Evolutionary conservation across 2,797 vertebrate genomes (phyloP).

Genomic region (Paramormyrops hopkinsi): DNA sequence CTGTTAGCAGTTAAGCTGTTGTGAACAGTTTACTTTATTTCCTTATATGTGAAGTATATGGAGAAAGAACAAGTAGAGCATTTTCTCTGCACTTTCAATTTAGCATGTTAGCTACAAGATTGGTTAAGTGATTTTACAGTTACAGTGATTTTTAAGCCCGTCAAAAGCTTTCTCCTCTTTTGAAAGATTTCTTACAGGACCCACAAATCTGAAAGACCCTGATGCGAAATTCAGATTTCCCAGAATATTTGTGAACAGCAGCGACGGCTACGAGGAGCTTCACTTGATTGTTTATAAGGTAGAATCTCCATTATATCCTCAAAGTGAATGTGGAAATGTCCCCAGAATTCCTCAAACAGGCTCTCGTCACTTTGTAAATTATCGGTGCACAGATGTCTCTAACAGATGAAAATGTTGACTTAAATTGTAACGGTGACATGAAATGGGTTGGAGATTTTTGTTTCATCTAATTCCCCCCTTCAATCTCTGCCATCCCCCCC

Average conservation of each 20-base stretch:
- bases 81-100: neutral
- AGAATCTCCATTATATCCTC: constrained; percentile 18
- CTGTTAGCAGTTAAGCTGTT: neutral
- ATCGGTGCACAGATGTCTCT: neutral
- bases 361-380: neutral
- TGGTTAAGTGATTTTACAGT: neutral
- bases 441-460: neutral
- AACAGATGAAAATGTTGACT: constrained; percentile 1
- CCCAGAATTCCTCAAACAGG: neutral
- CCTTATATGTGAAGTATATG: neutral
- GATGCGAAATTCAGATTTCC: constrained; percentile 93
- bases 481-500: neutral
- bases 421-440: neutral
- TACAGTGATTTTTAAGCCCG: neutral
- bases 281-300: constrained; percentile 99
- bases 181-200: constrained; percentile 89
- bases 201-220: constrained; percentile 87
- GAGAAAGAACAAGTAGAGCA: neutral
- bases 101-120: neutral
- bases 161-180: neutral
- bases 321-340: neutral
- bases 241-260: constrained; percentile 88
- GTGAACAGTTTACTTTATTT: neutral
- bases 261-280: constrained; percentile 82
- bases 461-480: neutral